Evolutionary conservation across 2,888 invertebrate species (phyloP).

Genomic region (Iphiclides podalirius): DNA sequence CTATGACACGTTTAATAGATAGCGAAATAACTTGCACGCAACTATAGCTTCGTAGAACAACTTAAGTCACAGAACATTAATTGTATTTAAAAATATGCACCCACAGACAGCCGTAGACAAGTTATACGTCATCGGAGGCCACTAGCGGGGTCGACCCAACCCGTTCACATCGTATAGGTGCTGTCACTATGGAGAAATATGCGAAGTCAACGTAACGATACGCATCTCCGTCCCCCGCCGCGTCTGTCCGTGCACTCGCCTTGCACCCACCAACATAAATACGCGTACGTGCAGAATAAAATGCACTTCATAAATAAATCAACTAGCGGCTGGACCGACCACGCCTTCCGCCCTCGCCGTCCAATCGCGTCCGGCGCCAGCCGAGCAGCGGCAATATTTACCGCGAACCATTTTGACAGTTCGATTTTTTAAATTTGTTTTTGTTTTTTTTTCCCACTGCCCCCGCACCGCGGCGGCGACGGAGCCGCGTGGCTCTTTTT

Average conservation of each 20-base stretch:
- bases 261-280: slow-evolving; percentile 8
- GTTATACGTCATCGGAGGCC: too few species aligned
- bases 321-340: slow-evolving; percentile 57
- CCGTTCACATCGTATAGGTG: too few species aligned
- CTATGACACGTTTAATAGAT: too few species aligned
- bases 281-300: slow-evolving; percentile 42
- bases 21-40: too few species aligned
- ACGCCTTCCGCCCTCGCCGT: slow-evolving; percentile 50
- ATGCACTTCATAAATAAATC: slow-evolving; percentile 74
- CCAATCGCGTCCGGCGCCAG: slow-evolving; percentile 53
- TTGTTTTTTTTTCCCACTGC: slow-evolving; percentile 40
- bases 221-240: slow-evolving; percentile 9
- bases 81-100: too few species aligned
- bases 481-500: slow-evolving; percentile 33
- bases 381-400: slow-evolving; percentile 63
- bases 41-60: too few species aligned
- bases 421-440: slow-evolving; percentile 63
- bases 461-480: slow-evolving; percentile 37
- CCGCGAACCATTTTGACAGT: slow-evolving; percentile 75
- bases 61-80: too few species aligned
- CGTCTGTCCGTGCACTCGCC: not conserved
- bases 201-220: not conserved
- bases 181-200: not conserved
- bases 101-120: too few species aligned
- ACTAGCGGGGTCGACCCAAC: too few species aligned